phyloP scores from a whole-genome alignment of 2,113 vertebrate species.

The Chitala chitala region DNA sequence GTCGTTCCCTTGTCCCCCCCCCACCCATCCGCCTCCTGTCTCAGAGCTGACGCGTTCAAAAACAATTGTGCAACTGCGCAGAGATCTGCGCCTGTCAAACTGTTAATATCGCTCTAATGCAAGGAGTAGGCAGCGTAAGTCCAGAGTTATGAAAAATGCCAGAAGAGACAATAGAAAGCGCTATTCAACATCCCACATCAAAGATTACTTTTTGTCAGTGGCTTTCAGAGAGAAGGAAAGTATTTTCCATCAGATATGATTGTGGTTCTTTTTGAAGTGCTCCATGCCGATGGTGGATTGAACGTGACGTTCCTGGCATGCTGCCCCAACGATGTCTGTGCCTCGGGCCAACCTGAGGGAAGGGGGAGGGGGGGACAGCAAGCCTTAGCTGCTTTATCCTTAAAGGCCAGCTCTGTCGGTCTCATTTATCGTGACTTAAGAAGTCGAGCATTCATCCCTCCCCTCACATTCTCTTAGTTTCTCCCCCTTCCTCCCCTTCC shows the following conservation, averaged over 20 bases:
- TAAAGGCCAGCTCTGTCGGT: constrained; percentile 81
- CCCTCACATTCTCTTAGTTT: constrained; percentile 51
- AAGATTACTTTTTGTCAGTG: constrained; percentile 87
- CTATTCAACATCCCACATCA: constrained; percentile 89
- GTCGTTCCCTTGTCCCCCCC: constrained; percentile 57
- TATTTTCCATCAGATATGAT: constrained; percentile 87
- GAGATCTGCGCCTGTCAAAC: constrained; percentile 84
- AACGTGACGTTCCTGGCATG: constrained; percentile 80
- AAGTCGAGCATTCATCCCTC: constrained; percentile 71
- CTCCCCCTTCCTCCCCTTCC: background rate
- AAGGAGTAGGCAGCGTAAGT: constrained; percentile 80
- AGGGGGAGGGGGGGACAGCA: constrained; percentile 78
- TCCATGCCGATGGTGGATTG: constrained; percentile 77
- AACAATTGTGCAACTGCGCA: constrained; percentile 78
- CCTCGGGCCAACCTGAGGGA: constrained; percentile 78
- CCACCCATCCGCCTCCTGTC: constrained; percentile 61
- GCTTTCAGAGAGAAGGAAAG: constrained; percentile 73
- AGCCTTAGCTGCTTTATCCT: constrained; percentile 81
- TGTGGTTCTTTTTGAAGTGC: constrained; percentile 78
- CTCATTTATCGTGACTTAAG: constrained; percentile 87
- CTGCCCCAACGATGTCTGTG: constrained; percentile 68
- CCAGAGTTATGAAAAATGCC: constrained; percentile 85
- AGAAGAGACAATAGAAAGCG: constrained; percentile 85
- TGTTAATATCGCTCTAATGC: constrained; percentile 86
- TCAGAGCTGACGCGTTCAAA: constrained; percentile 75